These are phyloP conservation scores for Papilio elwesi DNA, from an alignment of 2,888 invertebrate genomes.

Conservation along the genomic window DNA sequence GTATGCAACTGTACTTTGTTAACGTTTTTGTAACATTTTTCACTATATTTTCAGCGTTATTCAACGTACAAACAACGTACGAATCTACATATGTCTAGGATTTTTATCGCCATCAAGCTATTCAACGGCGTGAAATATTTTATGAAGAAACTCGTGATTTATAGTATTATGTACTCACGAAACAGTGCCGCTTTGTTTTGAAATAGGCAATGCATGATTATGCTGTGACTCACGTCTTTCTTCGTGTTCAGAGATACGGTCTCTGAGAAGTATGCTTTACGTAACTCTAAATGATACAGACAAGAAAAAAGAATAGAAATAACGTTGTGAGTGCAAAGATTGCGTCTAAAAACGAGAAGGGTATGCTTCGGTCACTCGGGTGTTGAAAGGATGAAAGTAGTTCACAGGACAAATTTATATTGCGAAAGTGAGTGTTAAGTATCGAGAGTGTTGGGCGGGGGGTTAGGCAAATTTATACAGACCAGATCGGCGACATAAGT, in stretches of 20 bases:
- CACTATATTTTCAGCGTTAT: slow-evolving; percentile 38
- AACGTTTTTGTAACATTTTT: slow-evolving; percentile 39
- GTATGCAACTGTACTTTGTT: slow-evolving; percentile 40
- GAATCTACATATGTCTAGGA: slow-evolving; percentile 30
- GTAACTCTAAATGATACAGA: no score
- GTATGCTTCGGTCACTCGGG: no score
- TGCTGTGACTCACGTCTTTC: neutral
- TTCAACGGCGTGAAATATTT: slow-evolving; percentile 20
- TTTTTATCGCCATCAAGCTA: slow-evolving; percentile 21
- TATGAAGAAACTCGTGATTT: slow-evolving; percentile 17
- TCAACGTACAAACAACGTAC: slow-evolving; percentile 11
- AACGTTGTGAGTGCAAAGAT: no score
- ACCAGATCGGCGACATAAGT: no score
- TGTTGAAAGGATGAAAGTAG: no score
- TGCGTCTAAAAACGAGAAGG: no score
- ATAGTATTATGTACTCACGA: neutral
- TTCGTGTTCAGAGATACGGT: no score
- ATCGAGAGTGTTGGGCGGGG: no score
- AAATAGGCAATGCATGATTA: neutral
- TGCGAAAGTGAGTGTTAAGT: no score
- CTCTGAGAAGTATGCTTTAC: neutral
- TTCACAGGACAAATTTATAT: no score
- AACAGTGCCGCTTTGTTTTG: neutral
- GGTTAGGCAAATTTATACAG: no score
- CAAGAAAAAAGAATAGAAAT: no score